These are phyloP conservation scores for Accipiter cooperii DNA, from an alignment of 2,113 vertebrate species.

Conservation along the genomic window DNA sequence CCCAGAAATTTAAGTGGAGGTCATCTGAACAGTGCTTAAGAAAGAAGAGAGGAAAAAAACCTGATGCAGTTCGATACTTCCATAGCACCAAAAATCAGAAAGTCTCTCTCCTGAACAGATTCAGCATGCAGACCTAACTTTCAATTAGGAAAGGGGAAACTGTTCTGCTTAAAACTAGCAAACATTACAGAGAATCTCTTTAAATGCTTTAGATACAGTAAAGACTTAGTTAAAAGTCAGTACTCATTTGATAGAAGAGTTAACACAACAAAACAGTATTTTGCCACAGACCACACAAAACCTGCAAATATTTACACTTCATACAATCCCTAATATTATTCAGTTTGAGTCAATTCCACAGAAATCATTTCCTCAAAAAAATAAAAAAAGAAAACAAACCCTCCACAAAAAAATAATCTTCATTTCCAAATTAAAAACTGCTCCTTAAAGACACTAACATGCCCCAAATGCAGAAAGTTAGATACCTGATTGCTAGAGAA, in stretches of 20 bases:
- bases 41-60: neutral
- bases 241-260: neutral
- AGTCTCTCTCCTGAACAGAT: neutral
- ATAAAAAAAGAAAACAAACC: neutral
- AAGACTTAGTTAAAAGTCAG: neutral
- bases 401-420: neutral
- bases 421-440: neutral
- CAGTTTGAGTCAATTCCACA: neutral
- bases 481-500: neutral
- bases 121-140: neutral
- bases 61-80: neutral
- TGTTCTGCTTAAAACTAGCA: neutral
- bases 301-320: neutral
- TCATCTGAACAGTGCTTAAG: neutral
- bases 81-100: neutral
- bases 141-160: neutral
- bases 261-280: neutral
- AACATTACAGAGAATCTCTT: neutral
- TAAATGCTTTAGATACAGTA: neutral
- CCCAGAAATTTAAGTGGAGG: neutral
- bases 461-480: neutral
- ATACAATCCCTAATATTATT: neutral
- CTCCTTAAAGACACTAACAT: neutral
- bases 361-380: neutral
- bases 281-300: neutral